These are phyloP conservation scores for Tautogolabrus adspersus DNA, from an alignment of 2,113 vertebrate genomes.

Conservation along the genomic window DNA sequence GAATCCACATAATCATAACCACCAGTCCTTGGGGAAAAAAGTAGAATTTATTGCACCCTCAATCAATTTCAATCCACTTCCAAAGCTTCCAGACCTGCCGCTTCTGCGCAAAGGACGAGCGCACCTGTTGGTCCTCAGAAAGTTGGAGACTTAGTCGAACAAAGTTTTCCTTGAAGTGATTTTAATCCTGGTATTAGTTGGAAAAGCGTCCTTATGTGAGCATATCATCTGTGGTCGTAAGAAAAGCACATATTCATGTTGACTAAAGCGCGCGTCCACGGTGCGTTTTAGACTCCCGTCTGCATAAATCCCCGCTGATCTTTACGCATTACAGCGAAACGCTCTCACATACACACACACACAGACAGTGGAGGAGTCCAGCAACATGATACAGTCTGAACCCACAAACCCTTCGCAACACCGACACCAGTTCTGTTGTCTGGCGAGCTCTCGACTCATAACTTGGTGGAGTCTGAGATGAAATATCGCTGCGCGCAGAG, in stretches of 20 bases:
- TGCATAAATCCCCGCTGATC: conserved; percentile 55
- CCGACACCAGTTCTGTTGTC: conserved; percentile 57
- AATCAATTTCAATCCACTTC: conserved; percentile 70
- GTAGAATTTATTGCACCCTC: conserved; percentile 70
- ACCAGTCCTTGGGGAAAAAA: conserved; percentile 70
- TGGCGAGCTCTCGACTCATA: conserved; percentile 63
- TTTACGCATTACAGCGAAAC: conserved; percentile 61
- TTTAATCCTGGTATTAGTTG: conserved; percentile 50
- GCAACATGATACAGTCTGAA: conserved; percentile 68
- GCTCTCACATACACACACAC: conserved; percentile 38
- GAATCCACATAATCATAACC: conserved; percentile 95
- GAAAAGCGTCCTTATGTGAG: conserved; percentile 19
- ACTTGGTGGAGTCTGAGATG: conserved; percentile 61
- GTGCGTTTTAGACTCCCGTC: conserved; percentile 52
- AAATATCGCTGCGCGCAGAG: conserved; percentile 60
- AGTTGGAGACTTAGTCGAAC: conserved; percentile 36
- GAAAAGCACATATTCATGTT: conserved; percentile 55
- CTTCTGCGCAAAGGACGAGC: conserved; percentile 62
- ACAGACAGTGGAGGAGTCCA: conserved; percentile 33
- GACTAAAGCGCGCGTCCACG: conserved; percentile 46
- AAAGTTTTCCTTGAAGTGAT: conserved; percentile 34
- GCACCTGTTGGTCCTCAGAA: conserved; percentile 87
- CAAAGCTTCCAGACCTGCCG: conserved; percentile 28
- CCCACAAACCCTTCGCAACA: conserved; percentile 39
- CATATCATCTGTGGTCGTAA: conserved; percentile 36